A percentile compares a stretch with the other conserved stretches of the same genome.
These are phyloP conservation scores for Oceanodroma tethys DNA, from an alignment of 2,113 vertebrate genomes.

Conservation along the genomic window DNA sequence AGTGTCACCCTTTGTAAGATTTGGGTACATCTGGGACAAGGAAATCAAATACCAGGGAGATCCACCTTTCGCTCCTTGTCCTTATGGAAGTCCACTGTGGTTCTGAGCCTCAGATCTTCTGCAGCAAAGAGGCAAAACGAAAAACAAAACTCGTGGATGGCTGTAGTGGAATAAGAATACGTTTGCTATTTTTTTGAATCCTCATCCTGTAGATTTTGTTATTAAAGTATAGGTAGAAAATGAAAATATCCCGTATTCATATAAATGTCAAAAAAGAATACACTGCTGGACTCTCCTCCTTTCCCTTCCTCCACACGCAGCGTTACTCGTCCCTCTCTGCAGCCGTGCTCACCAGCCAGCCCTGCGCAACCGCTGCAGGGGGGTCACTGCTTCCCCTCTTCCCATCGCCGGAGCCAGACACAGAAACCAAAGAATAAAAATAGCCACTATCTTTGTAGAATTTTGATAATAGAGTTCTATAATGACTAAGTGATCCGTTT, in stretches of 20 bases:
- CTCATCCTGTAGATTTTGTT: neutral
- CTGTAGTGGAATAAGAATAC: neutral
- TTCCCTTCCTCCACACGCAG: neutral
- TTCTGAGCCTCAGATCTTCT: neutral
- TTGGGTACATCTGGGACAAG: no score
- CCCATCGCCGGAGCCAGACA: fast-evolving
- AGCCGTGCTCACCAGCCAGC: neutral
- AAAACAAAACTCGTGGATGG: neutral
- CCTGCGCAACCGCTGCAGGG: neutral
- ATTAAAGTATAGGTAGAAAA: fast-evolving
- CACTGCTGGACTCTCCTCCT: neutral
- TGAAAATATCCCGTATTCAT: fast-evolving
- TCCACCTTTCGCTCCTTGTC: no score
- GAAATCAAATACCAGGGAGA: neutral
- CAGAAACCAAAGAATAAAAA: neutral
- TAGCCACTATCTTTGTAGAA: fast-evolving
- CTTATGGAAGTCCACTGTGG: fast-evolving
- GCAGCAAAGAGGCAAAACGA: neutral
- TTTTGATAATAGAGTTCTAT: neutral
- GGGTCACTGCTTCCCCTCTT: neutral
- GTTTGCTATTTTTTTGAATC: fast-evolving
- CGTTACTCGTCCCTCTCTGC: fast-evolving
- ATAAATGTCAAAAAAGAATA: no score
- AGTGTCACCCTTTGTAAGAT: neutral
- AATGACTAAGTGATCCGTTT: neutral